phyloP scores from a whole-genome alignment of 2,888 invertebrate genomes.

The Chirona hameri region DNA sequence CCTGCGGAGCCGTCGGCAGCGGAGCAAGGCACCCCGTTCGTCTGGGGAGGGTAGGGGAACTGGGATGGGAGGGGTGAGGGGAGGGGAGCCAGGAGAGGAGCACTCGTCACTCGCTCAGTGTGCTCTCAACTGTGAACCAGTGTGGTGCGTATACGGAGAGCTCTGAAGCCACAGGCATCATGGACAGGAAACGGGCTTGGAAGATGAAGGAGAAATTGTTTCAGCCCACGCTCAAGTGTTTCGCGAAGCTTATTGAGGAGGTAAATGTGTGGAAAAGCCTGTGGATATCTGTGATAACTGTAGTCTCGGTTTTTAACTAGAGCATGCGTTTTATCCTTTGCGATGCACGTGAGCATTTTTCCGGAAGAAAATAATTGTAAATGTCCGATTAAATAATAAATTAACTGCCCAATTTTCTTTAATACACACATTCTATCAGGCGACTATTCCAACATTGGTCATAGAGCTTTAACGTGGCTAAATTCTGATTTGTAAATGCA shows the following conservation, averaged over 20 bases:
- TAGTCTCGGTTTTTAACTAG: too few species aligned
- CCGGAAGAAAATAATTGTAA: too few species aligned
- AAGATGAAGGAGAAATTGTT: constrained; percentile 12
- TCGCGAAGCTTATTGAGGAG: not conserved
- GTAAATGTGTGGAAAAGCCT: not conserved
- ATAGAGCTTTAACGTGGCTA: too few species aligned
- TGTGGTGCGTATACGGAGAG: not conserved
- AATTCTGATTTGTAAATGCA: too few species aligned
- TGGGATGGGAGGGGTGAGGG: not conserved
- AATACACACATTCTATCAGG: too few species aligned
- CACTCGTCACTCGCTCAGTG: not conserved
- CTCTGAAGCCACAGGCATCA: not conserved
- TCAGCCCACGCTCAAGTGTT: not conserved
- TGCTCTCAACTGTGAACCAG: not conserved
- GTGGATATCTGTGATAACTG: too few species aligned
- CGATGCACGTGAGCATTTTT: too few species aligned
- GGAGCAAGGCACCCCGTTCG: not conserved
- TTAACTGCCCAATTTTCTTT: too few species aligned
- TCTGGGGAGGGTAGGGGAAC: not conserved
- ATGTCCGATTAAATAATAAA: too few species aligned
- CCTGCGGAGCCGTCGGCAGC: not conserved
- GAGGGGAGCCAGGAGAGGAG: not conserved
- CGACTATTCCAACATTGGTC: too few species aligned
- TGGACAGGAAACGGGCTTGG: constrained; percentile 6
- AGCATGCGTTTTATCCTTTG: too few species aligned